These are phyloP conservation scores for Asteroscopus sphinx DNA, from an alignment of 2,888 invertebrate species.

Conservation along the genomic window DNA sequence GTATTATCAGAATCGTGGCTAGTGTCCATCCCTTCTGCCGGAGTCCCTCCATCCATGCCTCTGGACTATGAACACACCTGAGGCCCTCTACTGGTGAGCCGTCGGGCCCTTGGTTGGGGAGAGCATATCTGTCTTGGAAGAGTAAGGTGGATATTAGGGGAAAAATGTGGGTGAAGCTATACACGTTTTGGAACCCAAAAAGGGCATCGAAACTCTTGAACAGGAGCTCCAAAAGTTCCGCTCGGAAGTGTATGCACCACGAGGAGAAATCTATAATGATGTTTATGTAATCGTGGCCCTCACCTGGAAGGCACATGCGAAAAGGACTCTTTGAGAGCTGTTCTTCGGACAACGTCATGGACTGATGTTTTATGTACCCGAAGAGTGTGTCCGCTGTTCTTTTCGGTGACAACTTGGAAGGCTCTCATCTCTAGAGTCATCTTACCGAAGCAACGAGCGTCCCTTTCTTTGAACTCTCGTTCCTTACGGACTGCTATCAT, in stretches of 20 bases:
- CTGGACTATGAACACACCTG: no score
- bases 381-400: background rate
- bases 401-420: no score
- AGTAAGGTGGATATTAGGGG: background rate
- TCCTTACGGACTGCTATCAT: no score
- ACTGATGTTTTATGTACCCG: no score
- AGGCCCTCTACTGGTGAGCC: background rate
- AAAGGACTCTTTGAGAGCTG: no score
- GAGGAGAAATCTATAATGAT: background rate
- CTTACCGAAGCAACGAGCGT: no score
- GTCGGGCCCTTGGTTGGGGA: background rate
- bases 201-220: background rate
- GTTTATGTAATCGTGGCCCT: background rate
- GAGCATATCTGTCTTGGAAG: background rate
- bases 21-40: no score
- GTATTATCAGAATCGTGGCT: no score
- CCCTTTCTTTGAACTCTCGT: no score
- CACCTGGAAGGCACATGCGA: background rate
- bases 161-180: background rate
- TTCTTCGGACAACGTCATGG: no score
- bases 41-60: no score
- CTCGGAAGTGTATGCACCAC: background rate
- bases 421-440: no score
- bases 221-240: background rate
- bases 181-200: background rate